phyloP scores from a whole-genome alignment of 2,113 vertebrate species.

The Porphyrio hochstetteri region DNA sequence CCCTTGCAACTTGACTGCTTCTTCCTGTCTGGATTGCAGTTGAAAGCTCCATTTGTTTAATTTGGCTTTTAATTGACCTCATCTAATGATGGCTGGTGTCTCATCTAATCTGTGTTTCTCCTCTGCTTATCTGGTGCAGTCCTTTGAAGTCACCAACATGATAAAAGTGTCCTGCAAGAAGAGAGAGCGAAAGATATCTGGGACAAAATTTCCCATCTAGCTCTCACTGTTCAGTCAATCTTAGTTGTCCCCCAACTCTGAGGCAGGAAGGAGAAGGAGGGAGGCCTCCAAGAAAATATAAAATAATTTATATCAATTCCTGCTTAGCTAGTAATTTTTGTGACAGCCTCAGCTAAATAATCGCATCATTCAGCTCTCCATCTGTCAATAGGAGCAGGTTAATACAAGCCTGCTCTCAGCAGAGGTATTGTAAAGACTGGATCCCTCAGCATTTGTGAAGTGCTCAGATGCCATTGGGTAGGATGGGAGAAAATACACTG shows the following conservation, averaged over 20 bases:
- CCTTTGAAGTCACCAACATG: constrained; percentile 50
- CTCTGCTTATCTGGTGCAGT: constrained; percentile 45
- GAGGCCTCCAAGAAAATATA: not conserved
- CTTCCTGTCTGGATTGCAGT: constrained; percentile 49
- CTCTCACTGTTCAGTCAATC: not conserved
- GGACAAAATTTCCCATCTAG: not conserved
- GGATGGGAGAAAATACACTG: not conserved
- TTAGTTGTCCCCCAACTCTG: not conserved
- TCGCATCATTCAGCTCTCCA: not conserved
- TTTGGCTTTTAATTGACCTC: constrained; percentile 56
- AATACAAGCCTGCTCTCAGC: not conserved
- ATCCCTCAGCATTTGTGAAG: not conserved
- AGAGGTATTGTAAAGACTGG: not conserved
- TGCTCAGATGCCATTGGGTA: not conserved
- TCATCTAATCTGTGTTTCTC: constrained; percentile 32
- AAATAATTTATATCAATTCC: not conserved
- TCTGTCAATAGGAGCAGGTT: not conserved
- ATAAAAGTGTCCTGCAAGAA: constrained; percentile 10
- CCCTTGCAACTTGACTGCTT: not conserved
- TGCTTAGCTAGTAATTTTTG: not conserved
- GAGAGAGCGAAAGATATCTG: constrained; percentile 11
- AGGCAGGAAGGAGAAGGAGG: not conserved
- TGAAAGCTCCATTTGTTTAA: constrained; percentile 60
- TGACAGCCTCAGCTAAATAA: not conserved
- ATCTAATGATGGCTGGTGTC: constrained; percentile 4